Evolutionary conservation across 2,888 invertebrate species (phyloP).

Genomic region (Oasisia sp.): DNA sequence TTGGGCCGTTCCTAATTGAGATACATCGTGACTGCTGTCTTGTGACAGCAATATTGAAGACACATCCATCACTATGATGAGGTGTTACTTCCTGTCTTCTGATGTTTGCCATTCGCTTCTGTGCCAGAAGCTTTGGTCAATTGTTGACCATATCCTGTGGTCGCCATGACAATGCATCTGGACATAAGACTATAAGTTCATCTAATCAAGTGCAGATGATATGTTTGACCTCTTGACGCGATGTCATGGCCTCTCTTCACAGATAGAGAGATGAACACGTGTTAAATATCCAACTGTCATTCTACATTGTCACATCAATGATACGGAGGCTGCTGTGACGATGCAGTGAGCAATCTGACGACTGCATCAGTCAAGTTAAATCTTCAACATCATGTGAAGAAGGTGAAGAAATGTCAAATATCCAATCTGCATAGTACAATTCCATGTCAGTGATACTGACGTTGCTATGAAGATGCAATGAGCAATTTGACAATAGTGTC

Average conservation of each 20-base stretch:
- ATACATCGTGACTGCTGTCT: too few species aligned
- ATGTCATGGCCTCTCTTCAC: background rate
- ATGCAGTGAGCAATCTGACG: background rate
- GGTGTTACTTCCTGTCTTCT: background rate
- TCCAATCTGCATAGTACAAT: background rate
- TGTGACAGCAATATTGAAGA: too few species aligned
- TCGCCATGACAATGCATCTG: background rate
- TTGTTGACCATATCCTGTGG: too few species aligned
- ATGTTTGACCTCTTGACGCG: background rate
- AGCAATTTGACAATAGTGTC: background rate
- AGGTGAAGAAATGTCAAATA: background rate
- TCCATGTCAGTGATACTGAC: background rate
- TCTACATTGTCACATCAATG: background rate
- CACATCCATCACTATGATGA: background rate
- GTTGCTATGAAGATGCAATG: background rate
- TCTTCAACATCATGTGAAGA: background rate
- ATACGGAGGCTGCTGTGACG: background rate
- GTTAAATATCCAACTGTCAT: background rate
- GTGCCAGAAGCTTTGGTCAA: background rate
- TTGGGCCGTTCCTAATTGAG: background rate
- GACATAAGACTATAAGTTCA: background rate
- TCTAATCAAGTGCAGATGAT: background rate
- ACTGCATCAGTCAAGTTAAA: background rate
- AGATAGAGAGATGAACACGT: background rate
- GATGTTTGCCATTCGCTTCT: background rate